Percentiles rank a stretch among this genome's conserved stretches.
Conservation (phyloP, 2,888 invertebrate genomes). For the Tridacna crocea region DNA sequence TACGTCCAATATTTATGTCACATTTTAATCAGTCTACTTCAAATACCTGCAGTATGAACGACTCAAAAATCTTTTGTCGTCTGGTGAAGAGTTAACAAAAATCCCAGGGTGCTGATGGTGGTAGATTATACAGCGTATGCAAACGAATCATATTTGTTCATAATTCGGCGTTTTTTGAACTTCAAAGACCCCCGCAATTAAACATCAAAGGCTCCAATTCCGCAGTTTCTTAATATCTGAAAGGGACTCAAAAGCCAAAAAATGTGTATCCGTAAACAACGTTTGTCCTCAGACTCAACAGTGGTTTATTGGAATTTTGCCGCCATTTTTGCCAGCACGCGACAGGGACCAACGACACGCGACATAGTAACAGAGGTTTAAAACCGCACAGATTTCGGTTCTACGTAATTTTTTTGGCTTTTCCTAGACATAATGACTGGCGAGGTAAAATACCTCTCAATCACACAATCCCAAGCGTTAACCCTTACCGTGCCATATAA, state of each 20-base stretch:
- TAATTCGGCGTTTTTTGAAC: conserved; percentile 16
- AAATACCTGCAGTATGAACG: no score
- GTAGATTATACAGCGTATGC: conserved; percentile 8
- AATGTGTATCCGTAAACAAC: background rate
- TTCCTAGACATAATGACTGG: no score
- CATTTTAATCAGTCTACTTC: no score
- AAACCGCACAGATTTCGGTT: background rate
- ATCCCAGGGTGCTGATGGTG: background rate
- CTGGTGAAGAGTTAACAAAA: no score
- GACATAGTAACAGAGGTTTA: conserved; percentile 8
- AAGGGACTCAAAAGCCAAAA: background rate
- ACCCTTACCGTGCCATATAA: no score
- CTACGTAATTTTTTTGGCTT: no score
- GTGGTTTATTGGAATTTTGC: background rate
- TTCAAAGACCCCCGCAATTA: conserved; percentile 9
- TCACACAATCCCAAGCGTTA: no score
- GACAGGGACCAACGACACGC: conserved; percentile 22
- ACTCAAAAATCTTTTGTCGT: no score
- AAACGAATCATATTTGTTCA: conserved; percentile 18
- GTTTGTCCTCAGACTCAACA: background rate
- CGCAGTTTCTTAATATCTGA: background rate
- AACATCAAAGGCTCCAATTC: conserved; percentile 9
- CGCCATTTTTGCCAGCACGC: conserved; percentile 17
- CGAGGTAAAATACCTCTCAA: no score
- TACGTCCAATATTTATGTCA: no score